A percentile compares a stretch with the other conserved stretches of the same genome.
These are phyloP conservation scores for Pyrrhosoma nymphula DNA, from an alignment of 2,888 invertebrate genomes.

Conservation along the genomic window DNA sequence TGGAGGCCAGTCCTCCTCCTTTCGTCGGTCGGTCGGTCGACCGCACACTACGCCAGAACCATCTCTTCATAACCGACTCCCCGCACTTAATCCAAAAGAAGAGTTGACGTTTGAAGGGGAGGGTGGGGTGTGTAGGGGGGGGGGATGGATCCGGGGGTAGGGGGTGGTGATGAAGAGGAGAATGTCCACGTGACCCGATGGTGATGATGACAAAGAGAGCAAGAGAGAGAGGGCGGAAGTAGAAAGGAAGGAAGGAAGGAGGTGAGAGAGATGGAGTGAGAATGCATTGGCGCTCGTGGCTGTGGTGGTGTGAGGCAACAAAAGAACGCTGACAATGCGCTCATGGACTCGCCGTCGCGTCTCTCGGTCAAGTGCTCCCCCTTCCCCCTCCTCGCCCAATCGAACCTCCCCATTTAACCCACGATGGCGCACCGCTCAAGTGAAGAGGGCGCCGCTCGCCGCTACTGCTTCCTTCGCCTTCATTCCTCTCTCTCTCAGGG, in stretches of 20 bases:
- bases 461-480: too few relatives aligned
- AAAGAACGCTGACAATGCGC: slow-evolving; percentile 36
- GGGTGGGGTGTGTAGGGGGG: not conserved
- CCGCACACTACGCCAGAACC: too few relatives aligned
- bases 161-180: not conserved
- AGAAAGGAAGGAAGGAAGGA: not conserved
- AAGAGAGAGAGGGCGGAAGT: too few relatives aligned
- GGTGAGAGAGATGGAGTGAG: not conserved
- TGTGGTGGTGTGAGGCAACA: not conserved
- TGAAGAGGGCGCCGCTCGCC: too few relatives aligned
- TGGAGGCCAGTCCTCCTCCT: too few relatives aligned
- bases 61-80: not conserved
- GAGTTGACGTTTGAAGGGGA: not conserved
- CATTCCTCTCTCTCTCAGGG: too few relatives aligned
- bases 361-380: not conserved
- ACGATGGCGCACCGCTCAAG: too few relatives aligned
- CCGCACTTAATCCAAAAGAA: not conserved
- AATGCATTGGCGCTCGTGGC: not conserved
- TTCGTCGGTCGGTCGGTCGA: too few relatives aligned
- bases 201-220: not conserved
- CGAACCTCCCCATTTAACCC: not conserved
- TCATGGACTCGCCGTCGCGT: not conserved
- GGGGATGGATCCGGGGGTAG: not conserved
- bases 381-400: not conserved
- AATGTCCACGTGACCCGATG: slow-evolving; percentile 11